phyloP scores from a whole-genome alignment of 2,797 vertebrate species.

The Chiloscyllium punctatum region DNA sequence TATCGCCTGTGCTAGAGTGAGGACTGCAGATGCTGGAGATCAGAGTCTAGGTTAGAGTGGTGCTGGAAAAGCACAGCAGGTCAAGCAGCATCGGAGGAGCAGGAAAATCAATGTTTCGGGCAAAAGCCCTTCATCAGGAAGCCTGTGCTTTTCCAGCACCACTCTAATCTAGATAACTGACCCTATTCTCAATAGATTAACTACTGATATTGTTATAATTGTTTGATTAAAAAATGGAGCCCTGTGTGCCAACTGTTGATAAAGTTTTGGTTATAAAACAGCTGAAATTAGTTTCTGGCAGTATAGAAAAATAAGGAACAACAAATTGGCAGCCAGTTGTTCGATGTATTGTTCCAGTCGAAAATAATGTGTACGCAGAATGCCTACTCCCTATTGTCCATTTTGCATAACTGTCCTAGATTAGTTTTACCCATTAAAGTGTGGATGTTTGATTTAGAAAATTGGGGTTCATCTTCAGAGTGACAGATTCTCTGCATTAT shows the following conservation, averaged over 20 bases:
- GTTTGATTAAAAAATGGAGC: background rate
- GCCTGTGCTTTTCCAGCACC: no score
- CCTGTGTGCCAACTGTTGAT: background rate
- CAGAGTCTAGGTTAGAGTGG: no score
- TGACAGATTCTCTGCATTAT: background rate
- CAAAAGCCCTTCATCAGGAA: no score
- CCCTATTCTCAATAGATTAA: background rate
- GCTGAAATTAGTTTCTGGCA: background rate
- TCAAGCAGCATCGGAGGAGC: no score
- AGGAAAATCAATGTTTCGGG: no score
- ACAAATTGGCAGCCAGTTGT: background rate
- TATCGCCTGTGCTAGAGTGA: background rate
- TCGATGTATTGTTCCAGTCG: background rate
- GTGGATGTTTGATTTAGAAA: background rate
- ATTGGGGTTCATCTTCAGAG: background rate
- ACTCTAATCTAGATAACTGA: no score
- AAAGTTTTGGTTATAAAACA: background rate
- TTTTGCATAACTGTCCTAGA: background rate
- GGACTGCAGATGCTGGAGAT: no score
- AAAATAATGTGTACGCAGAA: background rate
- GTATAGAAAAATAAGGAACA: background rate
- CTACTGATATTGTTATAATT: background rate
- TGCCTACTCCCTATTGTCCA: background rate
- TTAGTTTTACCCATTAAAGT: background rate
- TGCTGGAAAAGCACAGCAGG: no score